Percentiles rank a stretch among this genome's conserved stretches.
These are phyloP conservation scores for Drosophila mettleri DNA, from an alignment of 2,888 invertebrate species.

Conservation along the genomic window DNA sequence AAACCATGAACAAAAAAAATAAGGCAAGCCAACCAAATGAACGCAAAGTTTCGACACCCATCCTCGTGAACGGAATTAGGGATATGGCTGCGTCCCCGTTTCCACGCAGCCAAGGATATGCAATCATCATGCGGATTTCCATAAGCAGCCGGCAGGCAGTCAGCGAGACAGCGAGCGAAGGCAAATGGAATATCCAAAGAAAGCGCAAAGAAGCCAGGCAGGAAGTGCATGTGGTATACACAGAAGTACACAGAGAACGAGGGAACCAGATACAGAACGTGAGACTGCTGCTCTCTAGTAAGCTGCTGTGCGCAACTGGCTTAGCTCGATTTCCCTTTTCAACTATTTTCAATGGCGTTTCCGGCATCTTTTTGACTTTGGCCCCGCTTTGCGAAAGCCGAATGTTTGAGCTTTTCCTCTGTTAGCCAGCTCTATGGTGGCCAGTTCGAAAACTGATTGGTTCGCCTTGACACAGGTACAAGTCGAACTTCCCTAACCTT, in stretches of 20 bases:
- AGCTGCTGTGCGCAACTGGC: constrained; percentile 68
- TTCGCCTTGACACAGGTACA: constrained; percentile 50
- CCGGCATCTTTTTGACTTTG: constrained; percentile 68
- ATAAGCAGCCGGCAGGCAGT: constrained; percentile 63
- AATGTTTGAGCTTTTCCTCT: constrained; percentile 60
- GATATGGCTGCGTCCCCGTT: constrained; percentile 72
- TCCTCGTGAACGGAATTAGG: constrained; percentile 61
- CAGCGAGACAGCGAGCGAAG: constrained; percentile 34
- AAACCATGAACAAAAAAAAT: constrained; percentile 4
- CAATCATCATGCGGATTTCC: constrained; percentile 81
- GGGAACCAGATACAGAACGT: background rate
- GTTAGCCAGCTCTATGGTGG: constrained; percentile 17
- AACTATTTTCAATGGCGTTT: constrained; percentile 79
- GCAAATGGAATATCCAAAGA: constrained; percentile 70
- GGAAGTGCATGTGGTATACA: constrained; percentile 51
- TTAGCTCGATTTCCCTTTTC: constrained; percentile 77
- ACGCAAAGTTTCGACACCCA: constrained; percentile 73
- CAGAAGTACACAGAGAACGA: constrained; percentile 27
- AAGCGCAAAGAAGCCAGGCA: constrained; percentile 31
- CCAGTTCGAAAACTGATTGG: constrained; percentile 53
- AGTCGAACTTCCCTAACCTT: constrained; percentile 19
- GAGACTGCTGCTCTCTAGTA: constrained; percentile 31
- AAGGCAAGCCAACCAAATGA: constrained; percentile 65
- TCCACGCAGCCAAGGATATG: constrained; percentile 75
- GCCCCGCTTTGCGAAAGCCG: constrained; percentile 34